Conservation (phyloP, 1,140 invertebrate genomes). For the Neocloeon triangulifer region DNA sequence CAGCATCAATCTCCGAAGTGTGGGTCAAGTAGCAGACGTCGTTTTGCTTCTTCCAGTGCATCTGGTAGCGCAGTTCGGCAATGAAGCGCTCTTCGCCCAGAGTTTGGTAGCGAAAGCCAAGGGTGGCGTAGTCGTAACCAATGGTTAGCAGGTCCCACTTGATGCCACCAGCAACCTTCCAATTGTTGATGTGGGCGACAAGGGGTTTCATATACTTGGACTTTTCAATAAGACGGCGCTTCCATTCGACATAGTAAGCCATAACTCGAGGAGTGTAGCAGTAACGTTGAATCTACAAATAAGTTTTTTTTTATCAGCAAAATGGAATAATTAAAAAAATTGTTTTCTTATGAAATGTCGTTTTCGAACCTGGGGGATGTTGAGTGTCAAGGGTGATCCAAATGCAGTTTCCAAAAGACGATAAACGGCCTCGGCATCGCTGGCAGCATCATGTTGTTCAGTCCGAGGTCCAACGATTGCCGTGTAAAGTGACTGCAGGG, state of each 20-base stretch:
- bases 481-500: constrained; percentile 3
- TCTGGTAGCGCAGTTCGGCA: constrained; percentile 1
- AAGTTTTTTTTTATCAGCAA: too few species aligned
- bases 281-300: constrained; percentile 1
- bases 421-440: constrained; percentile 4
- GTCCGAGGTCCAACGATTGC: constrained; percentile 1
- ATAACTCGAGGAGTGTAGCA: constrained; percentile 4
- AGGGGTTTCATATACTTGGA: constrained; percentile 1
- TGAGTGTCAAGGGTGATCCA: constrained; percentile 2
- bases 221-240: constrained; percentile 3
- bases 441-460: constrained; percentile 4
- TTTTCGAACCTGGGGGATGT: constrained; percentile 3
- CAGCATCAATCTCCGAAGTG: constrained; percentile 1
- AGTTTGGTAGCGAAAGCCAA: background rate
- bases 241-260: constrained; percentile 5
- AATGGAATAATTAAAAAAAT: background rate
- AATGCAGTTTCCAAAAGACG: constrained; percentile 1
- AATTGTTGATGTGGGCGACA: constrained; percentile 3
- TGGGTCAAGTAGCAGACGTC: constrained; percentile 2
- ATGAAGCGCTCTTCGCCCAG: constrained; percentile 1
- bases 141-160: constrained; percentile 3
- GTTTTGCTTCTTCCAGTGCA: constrained; percentile 2
- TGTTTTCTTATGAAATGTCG: background rate
- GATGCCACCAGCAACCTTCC: constrained; percentile 1
- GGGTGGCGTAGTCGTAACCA: constrained; percentile 3